Evolutionary conservation across 2,113 vertebrate genomes (phyloP), one percentile per base, ranked within the genome.

Genomic region (Pterocles gutturalis): DNA sequence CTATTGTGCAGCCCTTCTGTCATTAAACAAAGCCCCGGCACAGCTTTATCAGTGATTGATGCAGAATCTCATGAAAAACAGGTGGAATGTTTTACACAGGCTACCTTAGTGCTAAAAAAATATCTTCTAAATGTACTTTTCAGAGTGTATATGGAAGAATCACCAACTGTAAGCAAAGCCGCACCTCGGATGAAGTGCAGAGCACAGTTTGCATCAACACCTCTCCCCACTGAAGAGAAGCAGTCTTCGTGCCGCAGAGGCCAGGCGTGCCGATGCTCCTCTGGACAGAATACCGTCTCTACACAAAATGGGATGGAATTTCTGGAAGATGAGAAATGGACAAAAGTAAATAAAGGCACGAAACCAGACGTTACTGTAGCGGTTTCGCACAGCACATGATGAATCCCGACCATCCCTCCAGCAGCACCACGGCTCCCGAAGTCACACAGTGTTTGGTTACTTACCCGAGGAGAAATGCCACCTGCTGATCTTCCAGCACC

Each of bases 321-420:
- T n/a, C 77, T 61, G 55, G 45, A 48, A 80, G 49, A 34, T 8
- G 49, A 65, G 19, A 55, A 73, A 51, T 0, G 0, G 48, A 12
- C 49, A 51, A 13, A 80, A 48, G 33, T 3, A 43, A 76, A 46
- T 15, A n/a, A 61, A 53, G 31, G 31, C 53, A 81, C n/a, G 15
- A 34, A 54, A 58, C 2, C 34, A 22, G 57, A 15, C 0, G 2
- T 10, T 41, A 21, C 29, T 9, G 36, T 5, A 15, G 34, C 9
- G 28, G 28, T 16, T 62, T 83, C 13, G 13, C 69, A 0, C 3
- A 49, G 19, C 17, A 43, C 29, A 1, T 1, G 9, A 3, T 5
- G 51, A 45, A n/a, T 46, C 41, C 25, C 3, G 4, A 43, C 13
- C 49, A 17, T 22, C 54, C 45, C n/a, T 38, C 49, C 64, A 24